Percentiles rank a stretch among this genome's conserved stretches.
Conservation (phyloP, 2,113 vertebrate genomes). For the Pithys albifrons region DNA sequence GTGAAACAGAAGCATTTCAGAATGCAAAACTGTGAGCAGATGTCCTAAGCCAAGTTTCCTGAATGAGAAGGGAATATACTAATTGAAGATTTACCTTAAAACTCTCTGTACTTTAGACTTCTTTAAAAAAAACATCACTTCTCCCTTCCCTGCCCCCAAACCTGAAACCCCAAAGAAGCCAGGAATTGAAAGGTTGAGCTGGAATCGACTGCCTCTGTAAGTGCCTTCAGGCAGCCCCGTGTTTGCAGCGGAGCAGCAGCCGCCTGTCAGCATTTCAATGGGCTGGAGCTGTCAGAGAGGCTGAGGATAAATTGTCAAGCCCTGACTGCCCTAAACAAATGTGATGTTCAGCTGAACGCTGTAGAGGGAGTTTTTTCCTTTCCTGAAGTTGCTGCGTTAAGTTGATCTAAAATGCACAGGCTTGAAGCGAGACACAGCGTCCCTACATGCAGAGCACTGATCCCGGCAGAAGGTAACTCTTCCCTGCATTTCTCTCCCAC, state of each 20-base stretch:
- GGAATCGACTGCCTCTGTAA: background rate
- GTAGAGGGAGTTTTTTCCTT: background rate
- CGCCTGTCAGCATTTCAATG: background rate
- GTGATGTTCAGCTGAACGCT: background rate
- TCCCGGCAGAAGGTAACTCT: background rate
- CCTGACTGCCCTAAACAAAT: background rate
- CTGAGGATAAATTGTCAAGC: background rate
- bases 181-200: background rate
- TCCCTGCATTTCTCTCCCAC: background rate
- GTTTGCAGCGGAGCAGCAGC: background rate
- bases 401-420: background rate
- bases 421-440: background rate
- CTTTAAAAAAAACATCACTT: background rate
- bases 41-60: background rate
- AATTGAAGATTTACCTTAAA: background rate
- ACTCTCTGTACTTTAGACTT: background rate
- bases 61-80: background rate
- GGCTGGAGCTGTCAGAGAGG: constrained; percentile 17
- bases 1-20: background rate
- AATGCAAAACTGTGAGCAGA: background rate
- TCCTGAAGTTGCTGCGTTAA: background rate
- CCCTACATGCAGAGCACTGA: background rate
- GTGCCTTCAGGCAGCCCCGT: background rate
- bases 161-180: background rate
- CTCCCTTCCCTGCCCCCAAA: background rate